phyloP scores from a whole-genome alignment of 2,113 vertebrate species.

The Erythrolamprus reginae region DNA sequence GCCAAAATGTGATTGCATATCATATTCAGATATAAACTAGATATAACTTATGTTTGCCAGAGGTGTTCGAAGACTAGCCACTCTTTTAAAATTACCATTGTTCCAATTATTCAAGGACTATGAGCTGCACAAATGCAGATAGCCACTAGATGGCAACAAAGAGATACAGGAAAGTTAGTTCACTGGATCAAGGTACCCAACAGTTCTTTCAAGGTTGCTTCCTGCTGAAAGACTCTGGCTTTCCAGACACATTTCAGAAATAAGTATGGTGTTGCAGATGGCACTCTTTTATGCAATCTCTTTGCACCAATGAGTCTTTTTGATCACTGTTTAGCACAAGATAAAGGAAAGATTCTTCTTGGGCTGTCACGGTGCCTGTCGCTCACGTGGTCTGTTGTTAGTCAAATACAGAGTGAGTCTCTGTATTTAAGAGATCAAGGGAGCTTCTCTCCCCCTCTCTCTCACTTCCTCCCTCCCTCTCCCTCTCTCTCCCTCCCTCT shows the following conservation, averaged over 20 bases:
- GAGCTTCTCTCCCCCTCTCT: not conserved
- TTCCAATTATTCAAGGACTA: not conserved
- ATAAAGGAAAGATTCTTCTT: not conserved
- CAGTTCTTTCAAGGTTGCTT: not conserved
- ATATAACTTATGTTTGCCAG: not conserved
- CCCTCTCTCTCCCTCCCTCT: not conserved
- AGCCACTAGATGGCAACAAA: not conserved
- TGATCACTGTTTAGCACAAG: not conserved
- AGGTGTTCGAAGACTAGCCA: not conserved
- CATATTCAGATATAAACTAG: not conserved
- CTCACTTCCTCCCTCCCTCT: too few relatives aligned
- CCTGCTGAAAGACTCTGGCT: not conserved
- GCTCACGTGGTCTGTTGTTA: not conserved
- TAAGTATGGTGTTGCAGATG: not conserved
- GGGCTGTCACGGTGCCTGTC: not conserved
- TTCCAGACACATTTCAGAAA: not conserved
- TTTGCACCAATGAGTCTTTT: not conserved
- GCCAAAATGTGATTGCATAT: not conserved
- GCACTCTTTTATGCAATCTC: not conserved
- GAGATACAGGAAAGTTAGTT: not conserved
- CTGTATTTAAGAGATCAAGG: not conserved
- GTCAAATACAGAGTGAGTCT: not conserved
- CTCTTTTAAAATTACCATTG: not conserved
- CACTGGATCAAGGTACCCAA: not conserved
- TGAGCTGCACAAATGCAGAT: not conserved